Evolutionary conservation across 2,888 invertebrate genomes (phyloP).

Genomic region (Parapristionchus giblindavisi): DNA sequence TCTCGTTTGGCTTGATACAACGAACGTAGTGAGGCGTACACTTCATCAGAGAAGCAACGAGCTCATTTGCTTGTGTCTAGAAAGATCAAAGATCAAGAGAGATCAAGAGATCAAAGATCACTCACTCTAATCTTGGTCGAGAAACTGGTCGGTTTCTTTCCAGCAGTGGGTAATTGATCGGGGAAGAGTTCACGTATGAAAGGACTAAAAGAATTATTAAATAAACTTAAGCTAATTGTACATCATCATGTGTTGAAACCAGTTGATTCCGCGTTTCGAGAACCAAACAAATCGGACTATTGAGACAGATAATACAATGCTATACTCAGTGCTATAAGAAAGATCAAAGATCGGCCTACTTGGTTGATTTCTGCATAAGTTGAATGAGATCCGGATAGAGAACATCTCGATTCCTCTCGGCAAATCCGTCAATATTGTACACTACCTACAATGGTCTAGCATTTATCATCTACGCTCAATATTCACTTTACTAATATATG

Average conservation of each 20-base stretch:
- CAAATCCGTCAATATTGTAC: conserved; percentile 78
- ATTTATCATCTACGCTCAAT: neutral
- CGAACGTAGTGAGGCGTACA: conserved; percentile 80
- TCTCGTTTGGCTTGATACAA: conserved; percentile 80
- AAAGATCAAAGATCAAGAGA: conserved; percentile 39
- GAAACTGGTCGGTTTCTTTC: conserved; percentile 77
- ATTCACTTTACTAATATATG: neutral
- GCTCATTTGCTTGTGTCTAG: conserved; percentile 77
- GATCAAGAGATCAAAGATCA: conserved; percentile 1
- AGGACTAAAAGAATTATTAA: conserved; percentile 70
- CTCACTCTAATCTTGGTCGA: conserved; percentile 77
- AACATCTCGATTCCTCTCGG: conserved; percentile 79
- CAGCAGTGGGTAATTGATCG: conserved; percentile 72
- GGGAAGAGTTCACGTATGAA: conserved; percentile 77
- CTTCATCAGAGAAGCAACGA: conserved; percentile 78
- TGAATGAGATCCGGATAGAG: conserved; percentile 78
- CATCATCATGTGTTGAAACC: neutral
- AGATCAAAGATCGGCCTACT: conserved; percentile 72
- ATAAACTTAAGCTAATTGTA: neutral
- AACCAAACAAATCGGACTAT: neutral
- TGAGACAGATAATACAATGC: neutral
- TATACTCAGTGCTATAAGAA: neutral
- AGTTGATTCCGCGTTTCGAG: neutral
- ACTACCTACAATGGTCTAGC: conserved; percentile 71
- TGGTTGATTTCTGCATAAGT: conserved; percentile 77